Percentiles rank a stretch among this genome's conserved stretches.
Conservation (phyloP, 2,888 invertebrate species). For the Plagiodera versicolora region DNA sequence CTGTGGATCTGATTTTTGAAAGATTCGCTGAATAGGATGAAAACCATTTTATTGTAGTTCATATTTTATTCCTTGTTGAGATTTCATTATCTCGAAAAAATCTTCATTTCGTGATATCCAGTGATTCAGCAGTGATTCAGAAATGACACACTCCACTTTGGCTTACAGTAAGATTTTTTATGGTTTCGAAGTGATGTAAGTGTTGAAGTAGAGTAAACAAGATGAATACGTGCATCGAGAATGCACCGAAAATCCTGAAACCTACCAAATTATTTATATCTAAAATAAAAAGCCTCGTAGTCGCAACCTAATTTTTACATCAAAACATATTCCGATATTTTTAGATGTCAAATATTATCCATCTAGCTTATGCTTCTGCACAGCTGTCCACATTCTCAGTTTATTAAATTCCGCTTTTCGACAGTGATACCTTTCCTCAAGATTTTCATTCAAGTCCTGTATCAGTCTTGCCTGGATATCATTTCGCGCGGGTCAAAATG, state of each 20-base stretch:
- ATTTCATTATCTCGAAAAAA: too few species aligned
- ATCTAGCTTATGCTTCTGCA: slow-evolving; percentile 49
- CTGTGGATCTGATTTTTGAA: too few species aligned
- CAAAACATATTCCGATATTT: slow-evolving; percentile 52
- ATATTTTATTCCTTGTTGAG: too few species aligned
- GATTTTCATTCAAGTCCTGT: slow-evolving; percentile 31
- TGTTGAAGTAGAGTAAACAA: too few species aligned
- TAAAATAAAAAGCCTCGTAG: slow-evolving; percentile 36
- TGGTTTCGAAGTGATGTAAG: too few species aligned
- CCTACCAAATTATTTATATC: slow-evolving; percentile 36
- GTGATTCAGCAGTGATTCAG: too few species aligned
- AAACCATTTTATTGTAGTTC: too few species aligned
- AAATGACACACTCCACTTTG: too few species aligned
- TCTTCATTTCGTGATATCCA: too few species aligned
- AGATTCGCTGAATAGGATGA: too few species aligned
- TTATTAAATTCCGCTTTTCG: slow-evolving; percentile 40
- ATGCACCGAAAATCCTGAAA: slow-evolving; percentile 19
- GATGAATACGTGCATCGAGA: not conserved
- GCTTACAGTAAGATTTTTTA: too few species aligned
- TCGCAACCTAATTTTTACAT: slow-evolving; percentile 49
- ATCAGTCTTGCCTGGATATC: slow-evolving; percentile 41
- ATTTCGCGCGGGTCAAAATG: slow-evolving; percentile 27
- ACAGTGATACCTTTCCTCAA: slow-evolving; percentile 39
- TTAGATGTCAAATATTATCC: slow-evolving; percentile 54
- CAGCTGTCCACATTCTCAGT: slow-evolving; percentile 48